These are phyloP conservation scores for Psettodes erumei DNA, from an alignment of 2,113 vertebrate species.

Conservation along the genomic window DNA sequence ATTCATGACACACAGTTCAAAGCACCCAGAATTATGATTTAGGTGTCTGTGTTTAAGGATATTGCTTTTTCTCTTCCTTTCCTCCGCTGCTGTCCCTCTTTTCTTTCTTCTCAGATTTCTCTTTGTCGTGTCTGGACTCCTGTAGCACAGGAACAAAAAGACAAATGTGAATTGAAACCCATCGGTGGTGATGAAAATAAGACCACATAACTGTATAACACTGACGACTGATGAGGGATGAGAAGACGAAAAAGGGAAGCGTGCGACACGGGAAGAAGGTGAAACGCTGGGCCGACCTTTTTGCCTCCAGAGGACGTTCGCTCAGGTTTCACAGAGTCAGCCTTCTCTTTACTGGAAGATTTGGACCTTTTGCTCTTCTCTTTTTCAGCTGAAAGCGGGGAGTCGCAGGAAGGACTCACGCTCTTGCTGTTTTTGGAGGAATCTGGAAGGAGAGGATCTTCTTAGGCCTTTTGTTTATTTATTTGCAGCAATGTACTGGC, in stretches of 20 bases:
- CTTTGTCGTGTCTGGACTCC: slow-evolving; percentile 98
- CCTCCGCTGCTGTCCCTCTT: slow-evolving; percentile 94
- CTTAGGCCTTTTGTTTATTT: background rate
- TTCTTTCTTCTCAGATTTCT: slow-evolving; percentile 95
- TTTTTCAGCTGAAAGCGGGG: slow-evolving; percentile 91
- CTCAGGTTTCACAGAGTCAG: slow-evolving; percentile 92
- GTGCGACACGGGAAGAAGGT: background rate
- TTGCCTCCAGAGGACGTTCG: slow-evolving; percentile 95
- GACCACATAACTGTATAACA: background rate
- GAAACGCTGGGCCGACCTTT: slow-evolving; percentile 81
- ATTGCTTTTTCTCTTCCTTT: slow-evolving; percentile 99
- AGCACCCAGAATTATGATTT: background rate
- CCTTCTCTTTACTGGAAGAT: slow-evolving; percentile 96
- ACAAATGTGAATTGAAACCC: background rate
- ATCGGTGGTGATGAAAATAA: background rate
- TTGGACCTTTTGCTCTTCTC: slow-evolving; percentile 95
- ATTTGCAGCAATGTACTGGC: background rate
- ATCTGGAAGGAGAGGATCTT: slow-evolving; percentile 73
- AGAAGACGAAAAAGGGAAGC: background rate
- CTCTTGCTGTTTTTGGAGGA: slow-evolving; percentile 95
- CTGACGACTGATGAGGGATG: too few species aligned
- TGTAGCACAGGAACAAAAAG: slow-evolving; percentile 62
- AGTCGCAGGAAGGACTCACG: slow-evolving; percentile 93
- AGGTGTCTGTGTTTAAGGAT: slow-evolving; percentile 86
- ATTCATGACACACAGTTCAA: background rate